Conservation (phyloP, 2,113 vertebrate species). For the Centropus unirufus region DNA sequence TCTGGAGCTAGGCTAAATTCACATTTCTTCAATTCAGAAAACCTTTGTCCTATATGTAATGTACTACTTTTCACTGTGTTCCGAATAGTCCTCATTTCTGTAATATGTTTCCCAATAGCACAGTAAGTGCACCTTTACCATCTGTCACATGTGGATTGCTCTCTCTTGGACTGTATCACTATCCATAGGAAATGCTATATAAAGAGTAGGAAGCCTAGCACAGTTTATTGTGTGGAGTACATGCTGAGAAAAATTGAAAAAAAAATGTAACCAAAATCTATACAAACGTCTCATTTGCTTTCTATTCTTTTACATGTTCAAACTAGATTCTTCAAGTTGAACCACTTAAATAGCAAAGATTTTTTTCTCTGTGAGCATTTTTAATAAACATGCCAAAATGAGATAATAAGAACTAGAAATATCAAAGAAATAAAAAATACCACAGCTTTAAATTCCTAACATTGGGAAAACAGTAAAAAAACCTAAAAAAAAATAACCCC, state of each 20-base stretch:
- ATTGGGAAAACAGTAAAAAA: not conserved
- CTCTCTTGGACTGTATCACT: not conserved
- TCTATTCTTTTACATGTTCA: not conserved
- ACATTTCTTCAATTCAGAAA: slow-evolving; percentile 48
- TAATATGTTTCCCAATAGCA: slow-evolving; percentile 9
- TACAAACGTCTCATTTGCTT: not conserved
- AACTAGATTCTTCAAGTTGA: not conserved
- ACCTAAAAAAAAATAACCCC: not conserved
- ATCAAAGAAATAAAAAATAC: not conserved
- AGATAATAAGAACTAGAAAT: not conserved
- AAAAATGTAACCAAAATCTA: not conserved
- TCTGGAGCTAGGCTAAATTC: slow-evolving; percentile 31
- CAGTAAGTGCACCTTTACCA: not conserved
- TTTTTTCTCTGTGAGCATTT: not conserved
- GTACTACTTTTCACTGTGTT: not conserved
- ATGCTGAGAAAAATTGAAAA: not conserved
- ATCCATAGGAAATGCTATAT: not conserved
- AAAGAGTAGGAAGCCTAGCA: not conserved
- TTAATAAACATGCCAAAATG: not conserved
- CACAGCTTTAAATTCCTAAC: not conserved
- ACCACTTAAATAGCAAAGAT: not conserved
- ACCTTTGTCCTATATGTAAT: slow-evolving; percentile 39
- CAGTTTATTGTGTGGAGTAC: not conserved
- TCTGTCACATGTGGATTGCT: not conserved
- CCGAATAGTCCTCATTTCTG: slow-evolving; percentile 10